Conservation (phyloP, 2,113 vertebrate species). For the Pardalotus punctatus region DNA sequence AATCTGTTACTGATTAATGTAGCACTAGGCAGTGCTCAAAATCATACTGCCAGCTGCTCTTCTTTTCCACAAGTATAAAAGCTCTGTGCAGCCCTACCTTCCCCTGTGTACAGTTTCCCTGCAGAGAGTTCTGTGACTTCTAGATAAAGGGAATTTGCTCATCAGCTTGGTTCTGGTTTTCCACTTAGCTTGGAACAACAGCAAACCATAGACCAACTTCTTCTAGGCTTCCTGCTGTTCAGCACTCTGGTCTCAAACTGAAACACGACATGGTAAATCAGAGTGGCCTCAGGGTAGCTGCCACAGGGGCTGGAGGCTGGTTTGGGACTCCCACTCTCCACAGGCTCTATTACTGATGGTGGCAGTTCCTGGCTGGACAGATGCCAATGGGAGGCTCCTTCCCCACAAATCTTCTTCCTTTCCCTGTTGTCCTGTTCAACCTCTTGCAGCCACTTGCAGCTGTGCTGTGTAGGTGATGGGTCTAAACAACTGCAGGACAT, state of each 20-base stretch:
- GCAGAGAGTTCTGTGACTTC: background rate
- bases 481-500: background rate
- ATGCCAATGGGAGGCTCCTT: background rate
- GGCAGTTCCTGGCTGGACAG: background rate
- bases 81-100: background rate
- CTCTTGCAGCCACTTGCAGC: accelerated
- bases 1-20: background rate
- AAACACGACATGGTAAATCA: background rate
- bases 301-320: background rate
- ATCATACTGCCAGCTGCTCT: background rate
- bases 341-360: background rate
- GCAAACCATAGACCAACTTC: background rate
- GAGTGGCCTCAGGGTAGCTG: background rate
- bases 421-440: accelerated
- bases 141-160: background rate
- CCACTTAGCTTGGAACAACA: background rate
- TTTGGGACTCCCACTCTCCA: background rate
- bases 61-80: background rate
- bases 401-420: background rate
- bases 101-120: background rate
- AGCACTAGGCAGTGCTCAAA: background rate
- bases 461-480: background rate
- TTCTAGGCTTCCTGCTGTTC: background rate
- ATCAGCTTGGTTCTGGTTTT: background rate
- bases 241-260: background rate